A percentile compares a stretch with the other conserved stretches of the same genome.
Evolutionary conservation across 2,113 vertebrate species (phyloP).

Genomic region (Larimichthys polyactis): DNA sequence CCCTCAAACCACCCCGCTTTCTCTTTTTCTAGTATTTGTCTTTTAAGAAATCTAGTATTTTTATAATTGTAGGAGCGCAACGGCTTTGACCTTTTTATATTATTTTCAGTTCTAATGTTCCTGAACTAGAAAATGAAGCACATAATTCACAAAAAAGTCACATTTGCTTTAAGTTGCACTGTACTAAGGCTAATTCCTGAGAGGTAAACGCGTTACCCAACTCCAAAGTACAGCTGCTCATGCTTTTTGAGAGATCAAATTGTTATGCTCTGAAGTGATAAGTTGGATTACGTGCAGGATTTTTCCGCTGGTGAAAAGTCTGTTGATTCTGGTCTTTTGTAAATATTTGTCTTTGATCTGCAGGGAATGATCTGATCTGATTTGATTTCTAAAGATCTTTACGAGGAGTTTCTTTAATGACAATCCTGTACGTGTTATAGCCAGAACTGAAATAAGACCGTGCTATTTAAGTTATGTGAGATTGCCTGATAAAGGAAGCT

Average conservation of each 20-base stretch:
- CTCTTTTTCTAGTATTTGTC: background rate
- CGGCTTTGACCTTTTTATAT: slow-evolving; percentile 9
- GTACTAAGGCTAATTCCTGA: slow-evolving; percentile 8
- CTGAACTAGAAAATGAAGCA: background rate
- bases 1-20: background rate
- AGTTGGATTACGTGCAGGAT: background rate
- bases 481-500: background rate
- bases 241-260: slow-evolving; percentile 21
- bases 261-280: slow-evolving; percentile 17
- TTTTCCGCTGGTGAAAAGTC: background rate
- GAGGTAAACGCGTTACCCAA: slow-evolving; percentile 21
- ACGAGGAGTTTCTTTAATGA: background rate
- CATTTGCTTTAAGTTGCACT: background rate
- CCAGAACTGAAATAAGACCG: background rate
- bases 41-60: no score
- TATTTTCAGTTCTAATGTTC: slow-evolving; percentile 10
- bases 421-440: background rate
- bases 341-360: background rate
- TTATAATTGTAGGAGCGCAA: background rate
- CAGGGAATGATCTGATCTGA: background rate
- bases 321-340: slow-evolving; percentile 4
- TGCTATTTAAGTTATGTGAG: background rate
- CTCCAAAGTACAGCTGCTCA: background rate
- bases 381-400: background rate
- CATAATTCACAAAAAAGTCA: background rate